Base-by-base conservation (phyloP, 2,888 invertebrate species). In the Gastracanthus pulcherrimus region DNA sequence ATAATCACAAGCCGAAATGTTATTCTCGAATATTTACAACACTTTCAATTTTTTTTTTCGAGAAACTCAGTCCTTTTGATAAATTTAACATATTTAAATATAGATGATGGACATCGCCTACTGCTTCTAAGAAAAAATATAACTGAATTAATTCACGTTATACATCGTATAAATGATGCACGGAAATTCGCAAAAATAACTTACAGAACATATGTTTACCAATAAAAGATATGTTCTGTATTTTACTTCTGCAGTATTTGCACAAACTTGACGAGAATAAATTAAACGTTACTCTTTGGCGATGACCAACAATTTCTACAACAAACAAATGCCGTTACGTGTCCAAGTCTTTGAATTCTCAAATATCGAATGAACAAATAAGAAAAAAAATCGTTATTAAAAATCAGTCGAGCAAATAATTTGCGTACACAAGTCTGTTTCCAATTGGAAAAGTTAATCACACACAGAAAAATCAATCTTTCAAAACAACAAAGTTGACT, bases 381-480 rank as follows among this genome's bases (percentile, higher is more conserved):
- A 7, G 29, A 58, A 66, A 64, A 64, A 23, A 55, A 55, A 45
- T 34, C 48, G 34, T n/a, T 36, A 58, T 26, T 19, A 16, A 67
- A 82, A 77, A 78, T 75, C 71, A 75, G 78, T 78, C 69, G 3
- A 67, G 38, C 58, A 71, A 76, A n/a, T 31, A 66, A 66, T 45
- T 80, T 66, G 23, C 64, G 19, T 67, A 34, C 34, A 71, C 31
- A 76, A 67, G 31, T 11, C 29, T 23, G 34, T 34, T 71, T 66
- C 51, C n/a, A 7, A 48, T 31, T 26, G 36, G 41, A 71, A 64
- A 77, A 36, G 16, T 55, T 72, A 34, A 67, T 70, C 26, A 45
- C 41, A 58, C 7, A 11, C 23, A 80, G 69, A 82, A 71, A 79
- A 79, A 82, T 79, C 72, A 82, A 82, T 82, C 76, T 79, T 82